Percentiles rank a stretch among this genome's conserved stretches.
phyloP scores from a whole-genome alignment of 1,140 invertebrate species.

The Cherax destructor region DNA sequence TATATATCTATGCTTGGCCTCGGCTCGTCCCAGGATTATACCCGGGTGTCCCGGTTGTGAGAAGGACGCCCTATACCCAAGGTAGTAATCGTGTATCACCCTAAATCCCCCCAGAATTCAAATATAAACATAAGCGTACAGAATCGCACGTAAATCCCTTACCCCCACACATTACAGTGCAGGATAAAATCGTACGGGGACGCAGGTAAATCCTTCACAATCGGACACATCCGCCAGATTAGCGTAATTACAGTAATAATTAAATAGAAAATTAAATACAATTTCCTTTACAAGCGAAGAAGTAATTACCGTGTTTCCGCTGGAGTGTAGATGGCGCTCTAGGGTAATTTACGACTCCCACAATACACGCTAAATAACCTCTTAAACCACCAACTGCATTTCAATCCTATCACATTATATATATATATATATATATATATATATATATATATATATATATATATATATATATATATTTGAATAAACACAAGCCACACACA shows the following conservation, averaged over 20 bases:
- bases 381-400: neutral
- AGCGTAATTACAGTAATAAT: constrained; percentile 32
- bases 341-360: neutral
- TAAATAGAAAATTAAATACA: constrained; percentile 44
- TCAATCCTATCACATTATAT: neutral
- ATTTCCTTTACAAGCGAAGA: constrained; percentile 21
- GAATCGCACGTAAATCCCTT: too few relatives aligned
- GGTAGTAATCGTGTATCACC: too few relatives aligned
- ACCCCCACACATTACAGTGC: too few relatives aligned
- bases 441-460: neutral
- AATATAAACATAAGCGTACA: too few relatives aligned
- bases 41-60: too few relatives aligned
- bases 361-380: neutral
- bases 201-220: neutral
- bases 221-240: constrained; percentile 15
- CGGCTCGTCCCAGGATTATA: too few relatives aligned
- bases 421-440: neutral
- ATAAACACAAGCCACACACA: too few relatives aligned
- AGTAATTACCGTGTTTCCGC: constrained; percentile 33
- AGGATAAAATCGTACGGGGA: too few relatives aligned
- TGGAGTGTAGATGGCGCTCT: neutral
- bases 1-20: too few relatives aligned
- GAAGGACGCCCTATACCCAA: too few relatives aligned
- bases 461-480: neutral
- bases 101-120: too few relatives aligned